Conservation (phyloP, 2,888 invertebrate genomes). For the Beris chalybata region DNA sequence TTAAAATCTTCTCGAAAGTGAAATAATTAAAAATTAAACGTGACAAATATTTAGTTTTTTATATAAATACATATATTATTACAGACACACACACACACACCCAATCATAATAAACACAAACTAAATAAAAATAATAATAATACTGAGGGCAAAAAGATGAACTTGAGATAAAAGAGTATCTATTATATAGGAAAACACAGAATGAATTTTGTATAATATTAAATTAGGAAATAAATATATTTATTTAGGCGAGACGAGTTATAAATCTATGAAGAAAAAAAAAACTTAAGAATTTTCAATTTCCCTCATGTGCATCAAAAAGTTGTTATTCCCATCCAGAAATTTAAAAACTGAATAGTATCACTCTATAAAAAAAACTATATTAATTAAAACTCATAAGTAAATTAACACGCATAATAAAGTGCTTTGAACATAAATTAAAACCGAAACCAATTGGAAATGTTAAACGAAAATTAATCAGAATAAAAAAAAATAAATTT, state of each 20-base stretch:
- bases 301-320: neutral
- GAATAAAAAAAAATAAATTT: neutral
- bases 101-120: neutral
- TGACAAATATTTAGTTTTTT: neutral
- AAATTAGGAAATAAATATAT: constrained; percentile 22
- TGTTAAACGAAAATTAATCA: neutral
- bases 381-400: no score
- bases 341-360: neutral
- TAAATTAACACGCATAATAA: neutral
- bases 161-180: constrained; percentile 27
- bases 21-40: constrained; percentile 1
- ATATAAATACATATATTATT: neutral
- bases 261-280: constrained; percentile 15
- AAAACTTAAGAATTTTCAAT: constrained; percentile 13
- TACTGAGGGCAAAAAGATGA: constrained; percentile 12
- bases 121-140: no score
- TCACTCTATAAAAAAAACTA: no score
- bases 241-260: constrained; percentile 22
- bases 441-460: constrained; percentile 8
- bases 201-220: constrained; percentile 26
- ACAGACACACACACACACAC: constrained; percentile 1
- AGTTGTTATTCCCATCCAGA: neutral
- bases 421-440: constrained; percentile 16
- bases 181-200: constrained; percentile 27
- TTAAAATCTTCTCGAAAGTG: neutral